Base-by-base conservation (phyloP, 2,888 invertebrate species). In the Mimachlamys varia region DNA sequence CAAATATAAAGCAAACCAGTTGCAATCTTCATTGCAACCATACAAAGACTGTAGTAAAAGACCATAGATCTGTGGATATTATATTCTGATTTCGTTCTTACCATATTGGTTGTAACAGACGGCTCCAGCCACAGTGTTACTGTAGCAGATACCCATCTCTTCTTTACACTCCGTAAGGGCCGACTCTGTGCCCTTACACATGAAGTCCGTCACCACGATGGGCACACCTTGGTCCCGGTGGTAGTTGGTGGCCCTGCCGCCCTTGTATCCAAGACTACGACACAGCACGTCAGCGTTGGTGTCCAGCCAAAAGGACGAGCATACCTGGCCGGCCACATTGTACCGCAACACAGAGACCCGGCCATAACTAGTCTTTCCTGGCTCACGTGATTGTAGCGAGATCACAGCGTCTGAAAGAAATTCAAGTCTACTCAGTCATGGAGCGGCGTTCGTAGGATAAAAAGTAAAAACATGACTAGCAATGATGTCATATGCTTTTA, bases 241-340 rank as follows among this genome's bases (percentile, higher is more conserved):
- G 89, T 96, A 95, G 37, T 93, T 92, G 33, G 95, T 94, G 0
- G 94, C 93, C 50, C 94, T 92, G 13, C 96, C 95, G 19, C 95
- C 95, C 88, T 90, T 90, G 88, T 92, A 95, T 19, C 90, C 94
- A 15, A 94, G 88, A 33, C 93, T 90, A 58, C 91, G 92, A 91
- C 95, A 96, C 88, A 94, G 93, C 0, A 98, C 98, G 94, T 97
- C 97, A 0, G 98, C 98, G 94, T 98, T 98, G 33, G 96, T 97
- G 92, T 98, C 96, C 13, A 97, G 98, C 95, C 98, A 98, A 93
- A 97, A 97, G 93, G 98, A 98, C 94, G 98, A 98, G 95, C 98
- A 98, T 22, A 98, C 97, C 92, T 97, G 97, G 0, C 98, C 98
- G 97, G 98, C 98, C 91, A 97, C 97, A 44, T 92, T 90, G 33